Evolutionary conservation across 30 jellyfish, hydroid and myxozoan genomes (phyloP).

Genomic region (Chrysaora quinquecirrha): DNA sequence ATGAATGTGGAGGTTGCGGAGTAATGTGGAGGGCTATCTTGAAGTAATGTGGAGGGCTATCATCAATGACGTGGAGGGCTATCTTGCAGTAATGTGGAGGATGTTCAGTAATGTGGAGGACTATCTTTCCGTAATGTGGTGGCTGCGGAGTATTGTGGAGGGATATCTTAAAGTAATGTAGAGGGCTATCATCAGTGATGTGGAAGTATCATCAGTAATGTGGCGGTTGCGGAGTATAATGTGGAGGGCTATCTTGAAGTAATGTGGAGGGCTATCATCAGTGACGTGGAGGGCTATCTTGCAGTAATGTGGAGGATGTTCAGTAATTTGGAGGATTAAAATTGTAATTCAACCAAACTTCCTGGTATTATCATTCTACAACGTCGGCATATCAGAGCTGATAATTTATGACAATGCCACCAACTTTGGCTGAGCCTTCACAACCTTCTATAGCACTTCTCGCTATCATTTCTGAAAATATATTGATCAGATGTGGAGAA

Average conservation of each 20-base stretch:
- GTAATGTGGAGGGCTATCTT: neutral
- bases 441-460: no score
- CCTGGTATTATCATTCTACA: no score
- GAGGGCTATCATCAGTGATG: neutral
- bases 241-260: neutral
- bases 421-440: no score
- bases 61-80: neutral
- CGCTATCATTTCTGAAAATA: no score
- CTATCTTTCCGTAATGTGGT: no score
- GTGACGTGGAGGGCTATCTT: neutral
- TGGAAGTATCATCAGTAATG: neutral
- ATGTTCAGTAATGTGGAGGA: neutral
- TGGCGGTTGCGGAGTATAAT: neutral
- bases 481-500: no score
- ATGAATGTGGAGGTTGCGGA: neutral
- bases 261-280: neutral
- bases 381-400: no score
- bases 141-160: neutral
- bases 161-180: neutral
- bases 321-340: neutral
- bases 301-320: neutral
- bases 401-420: no score
- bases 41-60: neutral
- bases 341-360: no score
- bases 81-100: neutral